phyloP scores from a whole-genome alignment of 2,888 invertebrate genomes.

The Eilema depressum region DNA sequence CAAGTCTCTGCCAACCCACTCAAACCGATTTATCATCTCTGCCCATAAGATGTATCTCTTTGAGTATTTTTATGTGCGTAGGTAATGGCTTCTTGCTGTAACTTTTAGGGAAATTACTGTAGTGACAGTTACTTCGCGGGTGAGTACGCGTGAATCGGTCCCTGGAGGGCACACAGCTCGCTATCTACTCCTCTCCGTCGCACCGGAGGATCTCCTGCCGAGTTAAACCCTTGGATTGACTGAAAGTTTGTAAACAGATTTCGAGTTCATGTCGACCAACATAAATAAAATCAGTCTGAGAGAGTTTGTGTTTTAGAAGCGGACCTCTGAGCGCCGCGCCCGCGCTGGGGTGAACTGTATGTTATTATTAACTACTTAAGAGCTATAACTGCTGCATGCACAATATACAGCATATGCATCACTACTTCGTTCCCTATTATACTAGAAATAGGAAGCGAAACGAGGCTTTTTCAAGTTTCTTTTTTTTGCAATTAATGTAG shows the following conservation, averaged over 20 bases:
- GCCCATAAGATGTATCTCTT: slow-evolving; percentile 4
- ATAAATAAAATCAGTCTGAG: no score
- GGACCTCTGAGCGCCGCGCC: neutral
- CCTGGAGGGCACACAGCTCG: neutral
- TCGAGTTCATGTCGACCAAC: neutral
- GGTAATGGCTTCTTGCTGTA: slow-evolving; percentile 4
- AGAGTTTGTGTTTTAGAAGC: neutral
- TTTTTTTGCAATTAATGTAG: no score
- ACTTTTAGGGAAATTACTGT: neutral
- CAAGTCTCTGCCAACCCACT: neutral
- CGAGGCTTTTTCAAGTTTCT: no score
- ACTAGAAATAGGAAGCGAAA: no score
- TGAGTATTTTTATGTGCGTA: slow-evolving; percentile 5
- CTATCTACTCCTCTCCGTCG: neutral
- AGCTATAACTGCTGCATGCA: no score
- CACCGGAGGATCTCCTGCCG: neutral
- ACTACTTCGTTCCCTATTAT: no score
- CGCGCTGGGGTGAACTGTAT: no score
- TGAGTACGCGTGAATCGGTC: neutral
- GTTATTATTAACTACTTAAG: no score
- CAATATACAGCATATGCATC: no score
- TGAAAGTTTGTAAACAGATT: neutral
- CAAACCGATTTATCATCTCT: slow-evolving; percentile 4
- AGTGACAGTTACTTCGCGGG: slow-evolving; percentile 2
- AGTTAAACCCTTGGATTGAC: neutral